phyloP scores from a whole-genome alignment of 2,888 invertebrate genomes.

The Hypena proboscidalis region DNA sequence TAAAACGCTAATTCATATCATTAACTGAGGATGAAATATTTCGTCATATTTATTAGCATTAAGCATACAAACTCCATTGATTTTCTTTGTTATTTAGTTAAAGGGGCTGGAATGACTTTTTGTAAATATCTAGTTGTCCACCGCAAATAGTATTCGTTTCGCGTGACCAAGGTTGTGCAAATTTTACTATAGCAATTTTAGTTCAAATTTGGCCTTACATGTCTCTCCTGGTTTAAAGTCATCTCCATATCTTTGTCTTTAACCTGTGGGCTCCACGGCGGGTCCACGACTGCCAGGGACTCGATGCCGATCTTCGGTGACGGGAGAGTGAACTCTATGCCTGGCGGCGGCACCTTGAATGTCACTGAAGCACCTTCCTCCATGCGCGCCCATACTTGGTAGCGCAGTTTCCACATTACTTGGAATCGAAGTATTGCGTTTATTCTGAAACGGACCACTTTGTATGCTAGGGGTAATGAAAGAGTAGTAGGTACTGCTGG shows the following conservation, averaged over 20 bases:
- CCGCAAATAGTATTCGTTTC: too few relatives aligned
- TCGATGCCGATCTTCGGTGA: slow-evolving; percentile 99
- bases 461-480: slow-evolving; percentile 44
- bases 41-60: too few relatives aligned
- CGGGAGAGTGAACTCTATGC: slow-evolving; percentile 99
- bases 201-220: slow-evolving; percentile 85
- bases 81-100: too few relatives aligned
- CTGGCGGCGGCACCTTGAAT: slow-evolving; percentile 99
- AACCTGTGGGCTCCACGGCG: slow-evolving; percentile 99
- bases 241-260: slow-evolving; percentile 99
- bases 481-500: background rate
- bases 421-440: slow-evolving; percentile 89
- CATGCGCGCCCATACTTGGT: slow-evolving; percentile 99
- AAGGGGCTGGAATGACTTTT: too few relatives aligned
- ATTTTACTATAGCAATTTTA: slow-evolving; percentile 12
- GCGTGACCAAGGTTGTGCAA: background rate
- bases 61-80: too few relatives aligned
- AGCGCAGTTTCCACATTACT: slow-evolving; percentile 97
- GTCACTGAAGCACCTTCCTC: slow-evolving; percentile 98
- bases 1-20: too few relatives aligned
- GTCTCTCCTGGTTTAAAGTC: slow-evolving; percentile 98
- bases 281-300: slow-evolving; percentile 97
- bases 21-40: too few relatives aligned
- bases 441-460: slow-evolving; percentile 58
- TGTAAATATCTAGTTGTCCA: too few relatives aligned